Percentiles rank a stretch among this genome's conserved stretches.
Evolutionary conservation across 2,888 invertebrate genomes (phyloP).

Genomic region (Minunthozetes semirufus): DNA sequence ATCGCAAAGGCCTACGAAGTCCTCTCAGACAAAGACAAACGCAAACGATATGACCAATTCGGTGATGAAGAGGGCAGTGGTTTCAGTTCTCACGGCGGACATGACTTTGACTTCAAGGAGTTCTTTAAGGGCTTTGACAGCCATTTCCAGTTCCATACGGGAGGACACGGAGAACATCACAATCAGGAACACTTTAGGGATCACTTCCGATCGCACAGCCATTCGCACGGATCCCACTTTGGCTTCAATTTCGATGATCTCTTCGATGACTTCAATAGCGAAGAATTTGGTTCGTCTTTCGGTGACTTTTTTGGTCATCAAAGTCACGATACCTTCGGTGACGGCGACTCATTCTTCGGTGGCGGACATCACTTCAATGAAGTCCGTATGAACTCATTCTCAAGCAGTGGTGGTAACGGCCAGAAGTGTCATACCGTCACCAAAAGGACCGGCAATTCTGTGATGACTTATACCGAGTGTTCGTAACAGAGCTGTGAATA

Average conservation of each 20-base stretch:
- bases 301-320: constrained; percentile 45
- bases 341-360: constrained; percentile 47
- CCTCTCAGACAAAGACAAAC: constrained; percentile 50
- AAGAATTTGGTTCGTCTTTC: constrained; percentile 41
- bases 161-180: constrained; percentile 39
- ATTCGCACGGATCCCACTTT: constrained; percentile 40
- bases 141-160: constrained; percentile 40
- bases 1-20: constrained; percentile 54
- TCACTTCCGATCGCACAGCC: constrained; percentile 38
- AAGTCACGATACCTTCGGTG: constrained; percentile 45
- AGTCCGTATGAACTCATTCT: constrained; percentile 38
- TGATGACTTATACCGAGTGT: constrained; percentile 48
- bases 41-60: constrained; percentile 50
- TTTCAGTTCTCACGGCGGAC: constrained; percentile 44
- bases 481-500: constrained; percentile 41
- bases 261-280: constrained; percentile 46
- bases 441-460: constrained; percentile 46
- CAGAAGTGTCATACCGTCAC: constrained; percentile 47
- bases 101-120: constrained; percentile 49
- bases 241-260: constrained; percentile 48
- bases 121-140: constrained; percentile 48
- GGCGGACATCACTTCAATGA: constrained; percentile 39
- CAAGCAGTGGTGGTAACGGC: constrained; percentile 24
- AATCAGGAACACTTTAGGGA: constrained; percentile 40
- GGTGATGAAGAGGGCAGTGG: constrained; percentile 47